Conservation (phyloP, 2,113 vertebrate species). For the Reinhardtius hippoglossoides region DNA sequence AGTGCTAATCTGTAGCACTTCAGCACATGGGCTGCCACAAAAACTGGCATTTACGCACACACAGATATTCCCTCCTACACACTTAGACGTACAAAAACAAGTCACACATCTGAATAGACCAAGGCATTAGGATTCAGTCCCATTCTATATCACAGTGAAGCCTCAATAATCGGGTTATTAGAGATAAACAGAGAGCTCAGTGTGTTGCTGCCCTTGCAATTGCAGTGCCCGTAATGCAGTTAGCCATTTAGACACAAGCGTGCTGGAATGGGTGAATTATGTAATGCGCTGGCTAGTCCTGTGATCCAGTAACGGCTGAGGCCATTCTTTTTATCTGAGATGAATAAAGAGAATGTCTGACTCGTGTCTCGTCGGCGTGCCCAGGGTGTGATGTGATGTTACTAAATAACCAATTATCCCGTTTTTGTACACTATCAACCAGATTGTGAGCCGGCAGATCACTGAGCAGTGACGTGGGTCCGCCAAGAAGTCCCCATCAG, state of each 20-base stretch:
- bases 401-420: constrained; percentile 49
- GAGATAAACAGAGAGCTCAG: constrained; percentile 50
- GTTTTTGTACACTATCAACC: constrained; percentile 23
- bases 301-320: constrained; percentile 24
- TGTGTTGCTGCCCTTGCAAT: constrained; percentile 19
- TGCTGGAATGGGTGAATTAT: constrained; percentile 34
- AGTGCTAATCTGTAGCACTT: not conserved
- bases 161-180: constrained; percentile 75
- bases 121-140: constrained; percentile 46
- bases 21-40: constrained; percentile 2
- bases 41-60: not conserved
- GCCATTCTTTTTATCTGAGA: constrained; percentile 29
- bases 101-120: not conserved
- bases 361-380: constrained; percentile 41
- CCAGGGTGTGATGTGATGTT: constrained; percentile 5
- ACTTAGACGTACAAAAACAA: not conserved
- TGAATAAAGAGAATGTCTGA: constrained; percentile 50
- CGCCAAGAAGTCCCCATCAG: not conserved
- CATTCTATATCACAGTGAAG: constrained; percentile 42
- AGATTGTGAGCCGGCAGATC: constrained; percentile 13
- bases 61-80: not conserved
- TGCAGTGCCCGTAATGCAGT: constrained; percentile 49
- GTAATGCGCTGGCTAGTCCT: constrained; percentile 36
- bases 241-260: constrained; percentile 19
- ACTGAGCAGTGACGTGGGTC: not conserved